Evolutionary conservation across 2,797 vertebrate genomes (phyloP), one percentile per base, ranked within the genome.

Genomic region (Helarctos malayanus): DNA sequence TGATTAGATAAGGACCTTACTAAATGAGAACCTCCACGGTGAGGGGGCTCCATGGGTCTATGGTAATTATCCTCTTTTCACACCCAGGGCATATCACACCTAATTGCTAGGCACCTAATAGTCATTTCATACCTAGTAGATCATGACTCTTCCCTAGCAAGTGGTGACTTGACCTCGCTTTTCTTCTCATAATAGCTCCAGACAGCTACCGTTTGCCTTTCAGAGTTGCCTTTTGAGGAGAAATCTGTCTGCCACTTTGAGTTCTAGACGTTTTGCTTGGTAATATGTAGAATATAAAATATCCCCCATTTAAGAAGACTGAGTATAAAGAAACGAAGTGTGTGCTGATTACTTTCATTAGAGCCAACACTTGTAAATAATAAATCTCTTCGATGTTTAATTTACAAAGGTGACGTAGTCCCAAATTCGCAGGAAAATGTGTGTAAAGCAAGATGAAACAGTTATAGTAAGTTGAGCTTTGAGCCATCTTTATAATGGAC

Each of bases 211-310:
- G 15, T 57, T 92, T 93, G 59, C 69, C 56, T 94, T 82, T 91
- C 71, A 90, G 92, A 97, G 27, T 90, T 90, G 59, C 41, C 56
- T 41, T 94, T 82, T 75, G n/a, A 63, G 59, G 29, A 95, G 25
- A 86, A 91, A 57, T 97, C 83, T 61, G 0, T 57, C 25, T 78
- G 32, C 23, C 45, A 38, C 68, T 96, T 92, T 47, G 47, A 27
- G 61, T 68, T 73, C 61, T 81, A 73, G 76, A 84, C 49, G 54
- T 87, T 97, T 94, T 94, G 47, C 52, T 93, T 96, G 73, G n/a
- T 88, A 76, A 87, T 45, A 91, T 25, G 10, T 45, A 57, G 65
- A 93, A 35, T 73, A 57, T 63, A 38, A 96, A 97, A 96, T 85
- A 73, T 14, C 4, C 21, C 25, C 8, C 45, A 80, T 87, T 92